phyloP scores from a whole-genome alignment of 2,113 vertebrate genomes.

The Lampris megalopsis region DNA sequence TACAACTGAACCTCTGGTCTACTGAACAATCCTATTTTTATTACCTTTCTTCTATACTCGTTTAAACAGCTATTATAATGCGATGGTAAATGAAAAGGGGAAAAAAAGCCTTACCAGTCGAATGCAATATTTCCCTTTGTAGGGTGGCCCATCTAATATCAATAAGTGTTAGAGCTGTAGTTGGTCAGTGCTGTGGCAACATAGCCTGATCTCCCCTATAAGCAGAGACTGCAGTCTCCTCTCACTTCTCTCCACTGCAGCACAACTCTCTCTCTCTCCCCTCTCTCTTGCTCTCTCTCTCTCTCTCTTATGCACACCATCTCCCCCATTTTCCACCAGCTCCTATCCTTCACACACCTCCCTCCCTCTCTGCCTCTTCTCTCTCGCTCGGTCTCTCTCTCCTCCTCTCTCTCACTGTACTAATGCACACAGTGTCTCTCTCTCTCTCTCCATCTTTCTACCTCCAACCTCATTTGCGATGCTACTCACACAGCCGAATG shows the following conservation, averaged over 20 bases:
- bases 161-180: slow-evolving; percentile 52
- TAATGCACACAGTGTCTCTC: slow-evolving; percentile 29
- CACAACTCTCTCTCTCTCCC: slow-evolving; percentile 63
- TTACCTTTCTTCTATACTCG: slow-evolving; percentile 9
- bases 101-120: slow-evolving; percentile 69
- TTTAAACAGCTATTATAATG: background rate
- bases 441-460: slow-evolving; percentile 13
- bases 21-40: slow-evolving; percentile 2
- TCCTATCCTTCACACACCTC: slow-evolving; percentile 38
- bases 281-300: slow-evolving; percentile 54
- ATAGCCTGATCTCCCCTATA: slow-evolving; percentile 77
- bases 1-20: background rate
- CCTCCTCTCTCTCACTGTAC: slow-evolving; percentile 53
- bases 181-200: slow-evolving; percentile 71
- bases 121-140: slow-evolving; percentile 57
- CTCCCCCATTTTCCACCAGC: slow-evolving; percentile 59
- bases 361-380: background rate
- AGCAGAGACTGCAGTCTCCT: slow-evolving; percentile 83
- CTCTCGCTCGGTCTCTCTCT: slow-evolving; percentile 35
- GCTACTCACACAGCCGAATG: slow-evolving; percentile 83
- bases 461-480: slow-evolving; percentile 77
- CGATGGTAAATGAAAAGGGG: slow-evolving; percentile 12
- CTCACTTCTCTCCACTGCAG: slow-evolving; percentile 82
- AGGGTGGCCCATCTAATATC: slow-evolving; percentile 72
- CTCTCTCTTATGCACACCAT: slow-evolving; percentile 58